Conservation (phyloP, 2,113 vertebrate genomes). For the Haemorhous mexicanus region DNA sequence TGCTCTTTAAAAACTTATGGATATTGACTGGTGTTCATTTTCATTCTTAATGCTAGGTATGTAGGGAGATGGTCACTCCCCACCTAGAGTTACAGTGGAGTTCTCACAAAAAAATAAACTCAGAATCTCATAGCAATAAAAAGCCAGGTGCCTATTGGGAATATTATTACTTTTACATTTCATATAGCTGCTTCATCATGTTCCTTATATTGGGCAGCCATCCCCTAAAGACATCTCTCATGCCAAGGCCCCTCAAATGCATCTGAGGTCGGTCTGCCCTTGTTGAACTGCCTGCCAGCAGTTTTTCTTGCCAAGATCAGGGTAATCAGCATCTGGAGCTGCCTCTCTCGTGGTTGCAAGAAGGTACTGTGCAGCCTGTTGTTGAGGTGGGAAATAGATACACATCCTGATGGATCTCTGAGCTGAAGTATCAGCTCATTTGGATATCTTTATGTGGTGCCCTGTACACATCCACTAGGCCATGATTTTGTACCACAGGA, state of each 20-base stretch:
- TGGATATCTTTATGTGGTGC: background rate
- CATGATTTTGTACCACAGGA: background rate
- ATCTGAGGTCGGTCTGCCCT: background rate
- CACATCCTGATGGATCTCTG: background rate
- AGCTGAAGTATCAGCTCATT: background rate
- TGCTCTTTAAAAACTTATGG: background rate
- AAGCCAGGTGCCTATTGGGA: background rate
- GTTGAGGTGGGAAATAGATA: background rate
- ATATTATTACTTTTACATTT: background rate
- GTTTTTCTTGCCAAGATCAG: constrained; percentile 24
- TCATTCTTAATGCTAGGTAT: background rate
- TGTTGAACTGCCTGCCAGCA: constrained; percentile 1
- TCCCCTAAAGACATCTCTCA: background rate
- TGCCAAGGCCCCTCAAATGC: background rate
- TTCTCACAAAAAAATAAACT: background rate
- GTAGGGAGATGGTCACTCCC: background rate
- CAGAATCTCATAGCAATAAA: background rate
- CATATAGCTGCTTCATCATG: background rate
- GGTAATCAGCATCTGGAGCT: background rate
- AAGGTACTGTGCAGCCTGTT: background rate
- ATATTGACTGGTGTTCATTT: background rate
- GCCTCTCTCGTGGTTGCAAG: background rate
- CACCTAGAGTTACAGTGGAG: background rate
- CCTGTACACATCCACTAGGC: background rate
- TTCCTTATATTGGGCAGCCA: background rate